A percentile compares a stretch with the other conserved stretches of the same genome.
Conservation (phyloP, 2,888 invertebrate species). For the Phaonia tiefii region DNA sequence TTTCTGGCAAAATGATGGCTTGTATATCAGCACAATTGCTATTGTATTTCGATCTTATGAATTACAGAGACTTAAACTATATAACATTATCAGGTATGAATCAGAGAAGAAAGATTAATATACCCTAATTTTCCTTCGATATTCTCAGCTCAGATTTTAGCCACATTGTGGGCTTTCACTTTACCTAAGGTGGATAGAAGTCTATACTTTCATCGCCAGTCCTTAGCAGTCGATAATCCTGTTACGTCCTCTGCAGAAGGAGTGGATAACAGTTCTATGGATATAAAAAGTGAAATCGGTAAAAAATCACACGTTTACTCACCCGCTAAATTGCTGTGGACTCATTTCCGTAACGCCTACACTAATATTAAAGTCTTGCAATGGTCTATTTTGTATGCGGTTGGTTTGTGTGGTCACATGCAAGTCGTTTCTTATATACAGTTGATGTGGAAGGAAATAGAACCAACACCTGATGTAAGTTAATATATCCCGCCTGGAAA, state of each 20-base stretch:
- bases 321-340: constrained; percentile 81
- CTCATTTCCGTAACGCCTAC: constrained; percentile 84
- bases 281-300: constrained; percentile 58
- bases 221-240: constrained; percentile 54
- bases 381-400: constrained; percentile 90
- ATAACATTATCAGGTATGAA: constrained; percentile 84
- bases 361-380: constrained; percentile 84
- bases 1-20: constrained; percentile 86
- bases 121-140: constrained; percentile 4
- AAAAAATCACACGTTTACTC: constrained; percentile 52
- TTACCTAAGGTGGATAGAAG: constrained; percentile 84
- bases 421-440: constrained; percentile 88
- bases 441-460: constrained; percentile 85
- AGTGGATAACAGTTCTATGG: constrained; percentile 38
- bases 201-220: constrained; percentile 84
- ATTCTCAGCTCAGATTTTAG: constrained; percentile 82
- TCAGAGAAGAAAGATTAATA: neutral
- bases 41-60: constrained; percentile 82
- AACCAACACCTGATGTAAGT: constrained; percentile 76
- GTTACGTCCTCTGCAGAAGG: constrained; percentile 34
- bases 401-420: constrained; percentile 86
- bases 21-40: constrained; percentile 85
- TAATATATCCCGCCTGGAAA: no score
- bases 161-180: constrained; percentile 84
- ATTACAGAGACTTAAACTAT: constrained; percentile 86